These are phyloP conservation scores for Oenanthe melanoleuca DNA, from an alignment of 2,113 vertebrate species.

Conservation along the genomic window DNA sequence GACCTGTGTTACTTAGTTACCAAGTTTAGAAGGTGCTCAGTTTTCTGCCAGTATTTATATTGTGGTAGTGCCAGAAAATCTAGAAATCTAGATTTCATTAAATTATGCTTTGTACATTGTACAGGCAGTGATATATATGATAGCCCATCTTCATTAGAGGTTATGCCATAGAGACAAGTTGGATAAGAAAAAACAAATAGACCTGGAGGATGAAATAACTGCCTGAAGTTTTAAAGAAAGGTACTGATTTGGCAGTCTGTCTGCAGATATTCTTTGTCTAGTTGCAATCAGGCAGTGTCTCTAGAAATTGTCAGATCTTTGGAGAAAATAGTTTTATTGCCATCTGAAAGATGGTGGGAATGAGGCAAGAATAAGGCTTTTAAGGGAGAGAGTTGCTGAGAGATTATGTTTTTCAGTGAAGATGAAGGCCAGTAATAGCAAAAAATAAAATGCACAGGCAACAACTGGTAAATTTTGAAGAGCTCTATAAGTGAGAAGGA, in stretches of 20 bases:
- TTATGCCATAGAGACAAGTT: not conserved
- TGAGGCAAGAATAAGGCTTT: not conserved
- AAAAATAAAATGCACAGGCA: not conserved
- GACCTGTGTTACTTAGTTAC: constrained; percentile 37
- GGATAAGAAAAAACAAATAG: not conserved
- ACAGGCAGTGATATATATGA: not conserved
- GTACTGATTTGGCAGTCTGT: not conserved
- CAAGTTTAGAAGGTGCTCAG: constrained; percentile 17
- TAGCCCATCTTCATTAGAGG: not conserved
- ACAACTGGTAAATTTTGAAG: not conserved
- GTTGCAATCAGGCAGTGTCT: not conserved
- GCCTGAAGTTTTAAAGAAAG: not conserved
- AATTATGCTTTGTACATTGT: not conserved
- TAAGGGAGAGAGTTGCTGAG: not conserved
- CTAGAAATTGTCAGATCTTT: not conserved
- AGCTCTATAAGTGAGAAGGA: not conserved
- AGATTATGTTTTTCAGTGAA: not conserved
- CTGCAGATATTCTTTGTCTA: not conserved
- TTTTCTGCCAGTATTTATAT: constrained; percentile 30
- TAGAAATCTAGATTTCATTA: not conserved
- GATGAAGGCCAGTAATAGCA: not conserved
- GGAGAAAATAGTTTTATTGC: not conserved
- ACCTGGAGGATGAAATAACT: not conserved
- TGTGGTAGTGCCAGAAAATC: constrained; percentile 5
- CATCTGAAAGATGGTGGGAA: not conserved